These are phyloP conservation scores for Onychostoma macrolepis DNA, from an alignment of 2,113 vertebrate species.

Conservation along the genomic window DNA sequence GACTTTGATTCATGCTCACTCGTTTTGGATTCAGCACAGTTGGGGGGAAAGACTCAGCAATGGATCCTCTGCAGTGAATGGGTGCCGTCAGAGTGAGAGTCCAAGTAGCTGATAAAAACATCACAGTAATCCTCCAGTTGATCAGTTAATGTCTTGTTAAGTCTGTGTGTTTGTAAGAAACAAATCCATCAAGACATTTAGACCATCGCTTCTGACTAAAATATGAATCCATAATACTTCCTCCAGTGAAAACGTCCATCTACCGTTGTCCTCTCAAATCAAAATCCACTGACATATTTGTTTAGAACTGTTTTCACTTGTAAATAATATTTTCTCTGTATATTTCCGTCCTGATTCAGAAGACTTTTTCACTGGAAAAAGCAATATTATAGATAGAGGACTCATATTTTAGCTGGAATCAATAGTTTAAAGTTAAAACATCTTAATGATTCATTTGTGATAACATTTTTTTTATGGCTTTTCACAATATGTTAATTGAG, in stretches of 20 bases:
- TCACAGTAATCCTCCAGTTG: background rate
- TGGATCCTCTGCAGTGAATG: background rate
- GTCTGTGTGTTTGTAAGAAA: background rate
- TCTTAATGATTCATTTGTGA: too few species aligned
- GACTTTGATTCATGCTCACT: conserved; percentile 1
- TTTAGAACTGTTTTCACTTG: background rate
- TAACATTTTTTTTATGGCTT: too few species aligned
- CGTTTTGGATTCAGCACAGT: background rate
- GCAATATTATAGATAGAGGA: background rate
- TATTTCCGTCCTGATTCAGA: background rate
- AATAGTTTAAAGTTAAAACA: too few species aligned
- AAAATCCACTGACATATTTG: background rate
- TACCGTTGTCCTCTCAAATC: background rate
- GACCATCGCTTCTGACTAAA: background rate
- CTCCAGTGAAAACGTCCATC: background rate
- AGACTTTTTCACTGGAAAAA: background rate
- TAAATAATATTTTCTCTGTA: background rate
- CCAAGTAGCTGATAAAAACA: background rate
- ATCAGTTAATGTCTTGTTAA: background rate
- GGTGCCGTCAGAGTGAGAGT: background rate
- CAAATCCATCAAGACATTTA: background rate
- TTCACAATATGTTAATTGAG: background rate
- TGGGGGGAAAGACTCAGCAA: background rate
- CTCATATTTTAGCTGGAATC: background rate
- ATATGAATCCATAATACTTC: too few species aligned